Conservation (phyloP, 2,113 vertebrate species). For the Agelaius phoeniceus region DNA sequence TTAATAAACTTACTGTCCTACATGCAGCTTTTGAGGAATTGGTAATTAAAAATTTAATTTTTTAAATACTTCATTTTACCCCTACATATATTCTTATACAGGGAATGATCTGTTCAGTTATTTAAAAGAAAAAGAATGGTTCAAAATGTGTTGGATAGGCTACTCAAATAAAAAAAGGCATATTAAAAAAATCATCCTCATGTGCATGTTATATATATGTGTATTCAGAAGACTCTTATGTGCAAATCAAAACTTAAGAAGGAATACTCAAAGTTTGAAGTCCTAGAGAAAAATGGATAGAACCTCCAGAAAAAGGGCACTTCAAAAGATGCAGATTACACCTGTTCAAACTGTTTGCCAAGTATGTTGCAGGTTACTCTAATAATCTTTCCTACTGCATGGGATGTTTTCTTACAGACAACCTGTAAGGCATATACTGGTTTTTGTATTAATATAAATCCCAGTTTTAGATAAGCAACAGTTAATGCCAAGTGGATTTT, state of each 20-base stretch:
- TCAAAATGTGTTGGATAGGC: neutral
- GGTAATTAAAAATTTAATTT: neutral
- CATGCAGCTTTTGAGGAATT: neutral
- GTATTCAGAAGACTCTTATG: neutral
- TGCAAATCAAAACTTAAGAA: neutral
- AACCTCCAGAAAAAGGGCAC: neutral
- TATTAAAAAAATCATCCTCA: neutral
- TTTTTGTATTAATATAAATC: constrained; percentile 37
- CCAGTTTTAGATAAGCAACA: constrained; percentile 47
- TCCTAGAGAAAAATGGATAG: neutral
- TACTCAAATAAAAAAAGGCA: neutral
- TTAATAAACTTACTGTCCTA: neutral
- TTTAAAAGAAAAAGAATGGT: neutral
- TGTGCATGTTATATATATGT: neutral
- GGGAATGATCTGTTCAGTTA: neutral
- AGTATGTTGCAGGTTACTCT: neutral
- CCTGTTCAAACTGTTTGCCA: constrained; percentile 42
- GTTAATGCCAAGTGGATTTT: constrained; percentile 51
- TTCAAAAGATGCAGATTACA: constrained; percentile 51
- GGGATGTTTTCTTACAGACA: constrained; percentile 10
- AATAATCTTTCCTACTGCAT: constrained; percentile 44
- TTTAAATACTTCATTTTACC: neutral
- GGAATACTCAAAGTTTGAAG: neutral
- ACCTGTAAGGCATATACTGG: constrained; percentile 26
- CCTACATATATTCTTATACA: neutral